These are phyloP conservation scores for Alosa sapidissima DNA, from an alignment of 2,797 vertebrate genomes.

Conservation along the genomic window DNA sequence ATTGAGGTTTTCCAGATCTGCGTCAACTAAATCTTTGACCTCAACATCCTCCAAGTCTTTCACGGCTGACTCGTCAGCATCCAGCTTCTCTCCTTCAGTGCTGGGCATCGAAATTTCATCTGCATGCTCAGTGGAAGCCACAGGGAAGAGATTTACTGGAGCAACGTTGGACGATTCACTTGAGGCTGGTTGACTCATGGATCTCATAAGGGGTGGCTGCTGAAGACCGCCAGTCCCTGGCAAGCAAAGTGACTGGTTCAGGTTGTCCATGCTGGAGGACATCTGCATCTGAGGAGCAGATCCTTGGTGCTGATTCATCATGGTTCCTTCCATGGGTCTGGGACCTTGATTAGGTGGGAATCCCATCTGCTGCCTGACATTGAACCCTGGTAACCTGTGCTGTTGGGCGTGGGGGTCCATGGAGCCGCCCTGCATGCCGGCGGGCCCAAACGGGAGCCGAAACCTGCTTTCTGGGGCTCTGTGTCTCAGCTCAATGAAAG, in stretches of 20 bases:
- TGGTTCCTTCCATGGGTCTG: conserved; percentile 74
- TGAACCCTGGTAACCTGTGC: conserved; percentile 75
- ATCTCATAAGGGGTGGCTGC: conserved; percentile 77
- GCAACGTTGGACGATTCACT: conserved; percentile 76
- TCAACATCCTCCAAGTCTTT: conserved; percentile 98
- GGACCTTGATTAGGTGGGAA: conserved; percentile 74
- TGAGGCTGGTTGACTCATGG: conserved; percentile 82
- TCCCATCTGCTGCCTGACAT: conserved; percentile 76
- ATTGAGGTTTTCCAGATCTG: conserved; percentile 96
- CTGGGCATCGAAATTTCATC: conserved; percentile 58
- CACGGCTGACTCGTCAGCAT: conserved; percentile 90
- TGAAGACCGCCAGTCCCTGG: conserved; percentile 70
- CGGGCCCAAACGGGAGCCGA: conserved; percentile 76
- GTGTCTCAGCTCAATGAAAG: conserved; percentile 93
- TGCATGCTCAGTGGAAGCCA: conserved; percentile 68
- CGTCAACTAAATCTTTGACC: conserved; percentile 96
- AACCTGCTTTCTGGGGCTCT: conserved; percentile 85
- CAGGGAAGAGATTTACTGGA: conserved; percentile 67
- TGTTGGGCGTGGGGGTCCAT: conserved; percentile 77
- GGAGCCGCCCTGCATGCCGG: conserved; percentile 68
- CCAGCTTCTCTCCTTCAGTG: conserved; percentile 85
- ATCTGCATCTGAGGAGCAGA: conserved; percentile 72
- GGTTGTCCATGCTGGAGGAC: conserved; percentile 82
- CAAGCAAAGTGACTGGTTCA: conserved; percentile 77
- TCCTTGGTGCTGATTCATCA: conserved; percentile 67